Evolutionary conservation across 2,797 vertebrate species (phyloP).

Genomic region (Myoxocephalus aenaeus): DNA sequence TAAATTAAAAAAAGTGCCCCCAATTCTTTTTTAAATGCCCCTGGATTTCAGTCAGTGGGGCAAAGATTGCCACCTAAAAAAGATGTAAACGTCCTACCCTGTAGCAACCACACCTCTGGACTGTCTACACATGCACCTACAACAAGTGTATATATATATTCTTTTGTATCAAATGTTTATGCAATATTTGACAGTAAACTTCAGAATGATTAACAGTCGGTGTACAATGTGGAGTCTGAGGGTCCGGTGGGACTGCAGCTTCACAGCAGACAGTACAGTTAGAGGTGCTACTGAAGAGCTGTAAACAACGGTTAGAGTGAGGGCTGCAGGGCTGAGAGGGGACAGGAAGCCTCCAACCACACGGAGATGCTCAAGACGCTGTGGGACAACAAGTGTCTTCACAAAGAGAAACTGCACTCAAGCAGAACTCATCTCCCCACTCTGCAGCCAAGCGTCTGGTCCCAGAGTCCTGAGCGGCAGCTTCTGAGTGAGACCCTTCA

Average conservation of each 20-base stretch:
- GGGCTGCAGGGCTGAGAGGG: background rate
- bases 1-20: too few species aligned
- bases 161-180: background rate
- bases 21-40: too few species aligned
- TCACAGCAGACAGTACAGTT: background rate
- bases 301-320: constrained; percentile 28
- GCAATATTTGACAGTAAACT: constrained; percentile 29
- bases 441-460: background rate
- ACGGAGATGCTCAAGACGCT: background rate
- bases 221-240: background rate
- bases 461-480: background rate
- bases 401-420: constrained; percentile 34
- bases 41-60: too few species aligned
- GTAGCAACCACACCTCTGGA: background rate
- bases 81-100: too few species aligned
- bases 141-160: background rate
- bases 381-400: constrained; percentile 21
- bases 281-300: background rate
- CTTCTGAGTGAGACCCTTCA: too few species aligned
- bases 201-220: constrained; percentile 22
- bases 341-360: background rate
- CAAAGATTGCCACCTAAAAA: too few species aligned
- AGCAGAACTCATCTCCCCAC: background rate
- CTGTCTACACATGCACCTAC: constrained; percentile 38
- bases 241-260: background rate